Base-by-base conservation (phyloP, 2,888 invertebrate genomes). In the Noctua fimbriata region DNA sequence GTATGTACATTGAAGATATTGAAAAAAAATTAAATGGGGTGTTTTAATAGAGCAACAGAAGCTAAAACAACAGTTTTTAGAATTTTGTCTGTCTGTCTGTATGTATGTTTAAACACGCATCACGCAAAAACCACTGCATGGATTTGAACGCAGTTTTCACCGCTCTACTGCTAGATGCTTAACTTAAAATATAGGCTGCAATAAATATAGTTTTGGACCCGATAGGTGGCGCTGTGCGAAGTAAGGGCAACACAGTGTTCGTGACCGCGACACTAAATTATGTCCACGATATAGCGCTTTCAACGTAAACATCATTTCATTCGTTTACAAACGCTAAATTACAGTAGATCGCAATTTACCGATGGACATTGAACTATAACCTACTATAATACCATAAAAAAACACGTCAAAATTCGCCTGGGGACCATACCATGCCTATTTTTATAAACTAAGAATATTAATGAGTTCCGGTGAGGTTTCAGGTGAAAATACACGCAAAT, bases 311-410 rank as follows among this genome's bases (percentile, higher is more conserved):
- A 63, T 76, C 47, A n/a, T 81, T 69, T n/a, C 4, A 47, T 36
- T 44, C 24, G 36, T 47, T 10, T 18, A 58, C 16, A 77, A 65
- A 32, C 16, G 16, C 24, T n/a, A 55, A 74, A 83, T 69, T 32
- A 24, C 16, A 55, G 47, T 49, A 21, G 36, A 21, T 47, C 32
- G n/a, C 28, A 65, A 65, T 77, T 69, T 65, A 14, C 47, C 47
- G 12, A 69, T 83, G 65, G 52, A 28, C 76, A 52, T 69, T 80
- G 60, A 80, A 69, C 67, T 67, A 49, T 58, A 79, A 28, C 76
- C 44, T 69, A 63, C 32, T n/a, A 49, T 32, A 36, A 69, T 10
- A 55, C 2, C n/a, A 9, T 36, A 28, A 18, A 76, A 9, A 69
- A 28, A 83, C 60, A 75, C 16, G 44, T 21, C 10, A 52, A 9